These are phyloP conservation scores for Drosophila azteca DNA, from an alignment of 1,140 invertebrate species.

Conservation along the genomic window DNA sequence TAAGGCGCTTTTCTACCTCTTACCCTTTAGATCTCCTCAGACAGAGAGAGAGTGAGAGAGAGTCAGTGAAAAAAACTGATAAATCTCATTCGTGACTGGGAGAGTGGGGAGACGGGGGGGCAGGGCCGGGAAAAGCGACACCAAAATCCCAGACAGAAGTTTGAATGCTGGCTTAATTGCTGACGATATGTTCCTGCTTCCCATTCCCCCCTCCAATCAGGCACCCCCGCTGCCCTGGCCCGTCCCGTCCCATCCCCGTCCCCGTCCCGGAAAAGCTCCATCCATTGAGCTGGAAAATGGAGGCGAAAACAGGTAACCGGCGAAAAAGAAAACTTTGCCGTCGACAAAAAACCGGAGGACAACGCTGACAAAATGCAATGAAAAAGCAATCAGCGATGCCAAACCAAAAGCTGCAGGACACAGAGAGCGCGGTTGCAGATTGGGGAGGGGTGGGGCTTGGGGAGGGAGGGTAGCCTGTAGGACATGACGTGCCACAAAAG, in stretches of 20 bases:
- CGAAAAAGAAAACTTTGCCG: constrained; percentile 56
- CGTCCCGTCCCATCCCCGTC: too few relatives aligned
- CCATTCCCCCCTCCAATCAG: too few relatives aligned
- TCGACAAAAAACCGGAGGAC: constrained; percentile 46
- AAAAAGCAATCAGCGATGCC: constrained; percentile 72
- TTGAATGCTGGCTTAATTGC: constrained; percentile 76
- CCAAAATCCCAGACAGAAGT: constrained; percentile 59
- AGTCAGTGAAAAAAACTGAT: constrained; percentile 37
- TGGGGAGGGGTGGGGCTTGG: neutral
- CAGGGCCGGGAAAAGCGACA: constrained; percentile 12
- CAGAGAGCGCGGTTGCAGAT: constrained; percentile 2
- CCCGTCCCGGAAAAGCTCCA: constrained; percentile 3
- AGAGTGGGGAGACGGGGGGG: neutral
- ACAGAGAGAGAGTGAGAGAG: too few relatives aligned
- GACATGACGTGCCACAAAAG: constrained; percentile 51
- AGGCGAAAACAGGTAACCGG: constrained; percentile 53
- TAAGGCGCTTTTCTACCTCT: constrained; percentile 7
- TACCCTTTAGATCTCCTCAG: too few relatives aligned
- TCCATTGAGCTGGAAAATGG: constrained; percentile 64
- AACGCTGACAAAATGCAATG: constrained; percentile 70
- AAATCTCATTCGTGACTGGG: constrained; percentile 53
- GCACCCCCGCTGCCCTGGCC: neutral
- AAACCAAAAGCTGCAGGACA: constrained; percentile 35
- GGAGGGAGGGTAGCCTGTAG: constrained; percentile 2
- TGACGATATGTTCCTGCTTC: constrained; percentile 66